These are phyloP conservation scores for Temnopleurus reevesii DNA, from an alignment of 53 echinoderm and acorn worm species.

Conservation along the genomic window DNA sequence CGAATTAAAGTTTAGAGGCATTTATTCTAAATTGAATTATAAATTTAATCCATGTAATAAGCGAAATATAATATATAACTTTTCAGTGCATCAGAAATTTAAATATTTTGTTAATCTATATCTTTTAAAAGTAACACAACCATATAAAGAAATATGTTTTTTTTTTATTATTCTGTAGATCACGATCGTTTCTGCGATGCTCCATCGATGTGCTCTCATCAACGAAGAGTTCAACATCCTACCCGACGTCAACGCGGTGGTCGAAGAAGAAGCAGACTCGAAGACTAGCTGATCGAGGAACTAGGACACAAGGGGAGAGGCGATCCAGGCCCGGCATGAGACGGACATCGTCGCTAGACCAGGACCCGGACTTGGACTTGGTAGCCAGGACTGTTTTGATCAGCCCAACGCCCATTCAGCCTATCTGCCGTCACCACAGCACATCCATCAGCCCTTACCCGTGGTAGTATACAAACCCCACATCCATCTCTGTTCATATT, in stretches of 20 bases:
- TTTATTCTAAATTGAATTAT: too few relatives aligned
- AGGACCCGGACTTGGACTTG: too few relatives aligned
- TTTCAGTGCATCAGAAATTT: too few relatives aligned
- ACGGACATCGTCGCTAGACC: too few relatives aligned
- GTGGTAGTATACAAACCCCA: neutral
- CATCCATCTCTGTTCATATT: neutral
- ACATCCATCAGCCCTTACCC: neutral
- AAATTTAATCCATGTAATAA: too few relatives aligned
- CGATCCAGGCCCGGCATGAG: neutral
- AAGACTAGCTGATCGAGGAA: neutral
- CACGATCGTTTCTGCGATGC: neutral
- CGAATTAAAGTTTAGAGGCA: too few relatives aligned
- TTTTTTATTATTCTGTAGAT: neutral
- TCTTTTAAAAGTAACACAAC: too few relatives aligned
- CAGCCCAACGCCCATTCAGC: neutral
- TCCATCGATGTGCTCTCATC: neutral
- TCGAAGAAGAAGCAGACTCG: neutral
- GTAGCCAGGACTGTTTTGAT: neutral
- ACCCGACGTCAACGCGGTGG: neutral
- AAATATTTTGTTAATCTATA: too few relatives aligned
- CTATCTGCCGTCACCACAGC: neutral
- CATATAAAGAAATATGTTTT: neutral
- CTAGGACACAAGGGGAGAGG: neutral
- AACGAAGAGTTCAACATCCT: neutral
- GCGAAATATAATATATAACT: too few relatives aligned